Evolutionary conservation across 1,140 invertebrate genomes (phyloP), one percentile per base, ranked within the genome.

Genomic region (Arion vulgaris): DNA sequence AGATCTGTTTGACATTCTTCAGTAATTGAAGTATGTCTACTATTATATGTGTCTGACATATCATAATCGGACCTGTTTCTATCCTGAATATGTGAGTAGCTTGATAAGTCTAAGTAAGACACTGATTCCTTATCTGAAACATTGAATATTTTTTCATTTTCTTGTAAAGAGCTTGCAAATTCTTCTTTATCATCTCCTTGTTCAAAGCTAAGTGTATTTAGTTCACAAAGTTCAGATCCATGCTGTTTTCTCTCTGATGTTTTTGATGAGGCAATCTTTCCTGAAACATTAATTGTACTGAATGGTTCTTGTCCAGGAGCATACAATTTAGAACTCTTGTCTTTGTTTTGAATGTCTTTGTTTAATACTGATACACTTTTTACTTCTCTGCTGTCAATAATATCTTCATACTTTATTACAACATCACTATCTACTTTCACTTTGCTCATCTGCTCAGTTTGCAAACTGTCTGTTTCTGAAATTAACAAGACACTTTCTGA

Each of bases 241-340:
- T 11, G n/a, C n/a, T 66, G n/a, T 66, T 66, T 28, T 32, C 19
- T 32, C 32, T 66, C 62, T 66, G 62, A 11, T 66, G 62, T 66
- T 57, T 57, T 26, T 57, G 51, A 57, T 23, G 51, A 26, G 23
- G 17, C 51, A 57, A 26, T 26, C 62, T 66, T 28, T 34, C 62
- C 17, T 66, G 28, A 66, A 23, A 32, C 5, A 7, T 23, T 66
- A 2, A 32, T 9, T 7, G 62, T 7, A 66, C 5, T 28, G 0
- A 57, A 19, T 4, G 19, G 41, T 36, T 83, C 74, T 39, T 88
- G 83, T 57, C 81, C 83, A 68, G 85, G 83, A 71, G 84, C 51
- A 68, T 71, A 81, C 9, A 66, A 74, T 53, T 85, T 84, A 76
- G 53, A 80, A 39, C 51, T 81, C 32, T 84, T 74, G 17, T 53